phyloP scores from a whole-genome alignment of 2,888 invertebrate species.

The Euzetes globulus region DNA sequence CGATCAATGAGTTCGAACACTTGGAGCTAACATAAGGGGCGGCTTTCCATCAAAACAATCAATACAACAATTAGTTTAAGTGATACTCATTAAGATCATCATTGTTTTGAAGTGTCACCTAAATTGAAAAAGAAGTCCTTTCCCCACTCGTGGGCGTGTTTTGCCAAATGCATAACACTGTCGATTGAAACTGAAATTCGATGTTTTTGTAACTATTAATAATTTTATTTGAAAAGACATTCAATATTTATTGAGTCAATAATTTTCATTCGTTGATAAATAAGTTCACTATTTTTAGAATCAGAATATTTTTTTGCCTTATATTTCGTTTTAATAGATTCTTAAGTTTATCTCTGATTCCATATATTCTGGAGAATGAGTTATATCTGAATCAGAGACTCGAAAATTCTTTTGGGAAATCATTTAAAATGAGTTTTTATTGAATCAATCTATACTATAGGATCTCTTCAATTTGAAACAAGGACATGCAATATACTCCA shows the following conservation, averaged over 20 bases:
- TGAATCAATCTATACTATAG: background rate
- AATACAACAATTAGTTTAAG: no score
- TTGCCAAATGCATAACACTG: conserved; percentile 73
- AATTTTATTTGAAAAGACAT: background rate
- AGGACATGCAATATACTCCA: background rate
- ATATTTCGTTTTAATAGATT: no score
- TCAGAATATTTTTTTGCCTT: no score
- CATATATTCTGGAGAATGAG: no score
- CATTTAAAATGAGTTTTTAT: background rate
- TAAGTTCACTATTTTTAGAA: no score
- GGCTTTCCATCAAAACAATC: conserved; percentile 46
- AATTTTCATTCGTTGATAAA: no score
- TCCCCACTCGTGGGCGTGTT: conserved; percentile 63
- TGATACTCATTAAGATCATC: background rate
- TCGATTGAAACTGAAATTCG: conserved; percentile 74
- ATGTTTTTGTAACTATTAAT: background rate
- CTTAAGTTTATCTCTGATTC: no score
- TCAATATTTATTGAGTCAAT: no score
- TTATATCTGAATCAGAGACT: background rate
- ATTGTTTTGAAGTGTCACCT: conserved; percentile 50
- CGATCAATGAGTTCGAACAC: conserved; percentile 71
- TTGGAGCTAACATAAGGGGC: conserved; percentile 88
- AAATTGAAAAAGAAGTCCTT: conserved; percentile 83
- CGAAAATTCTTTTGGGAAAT: background rate
- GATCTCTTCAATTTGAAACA: background rate